Conservation (phyloP, 2,113 vertebrate genomes). For the Argyrosomus japonicus region DNA sequence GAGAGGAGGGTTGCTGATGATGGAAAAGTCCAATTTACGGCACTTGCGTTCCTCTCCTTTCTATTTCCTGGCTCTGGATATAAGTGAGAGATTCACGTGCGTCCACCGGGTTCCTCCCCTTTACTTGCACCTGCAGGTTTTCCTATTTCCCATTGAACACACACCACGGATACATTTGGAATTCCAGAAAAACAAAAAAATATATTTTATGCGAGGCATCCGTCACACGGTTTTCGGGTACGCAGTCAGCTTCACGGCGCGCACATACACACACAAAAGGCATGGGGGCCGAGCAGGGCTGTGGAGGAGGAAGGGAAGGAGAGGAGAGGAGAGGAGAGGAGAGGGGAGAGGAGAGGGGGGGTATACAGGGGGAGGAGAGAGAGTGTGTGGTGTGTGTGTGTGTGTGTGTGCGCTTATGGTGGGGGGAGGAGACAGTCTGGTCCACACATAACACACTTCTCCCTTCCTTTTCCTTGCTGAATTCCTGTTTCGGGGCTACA, state of each 20-base stretch:
- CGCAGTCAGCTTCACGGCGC: constrained; percentile 56
- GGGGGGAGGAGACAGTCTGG: constrained; percentile 83
- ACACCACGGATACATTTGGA: background rate
- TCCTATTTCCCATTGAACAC: background rate
- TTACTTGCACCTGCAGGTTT: constrained; percentile 26
- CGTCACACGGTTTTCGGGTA: constrained; percentile 66
- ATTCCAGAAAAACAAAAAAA: background rate
- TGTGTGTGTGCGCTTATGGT: constrained; percentile 56
- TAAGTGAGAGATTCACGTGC: constrained; percentile 65
- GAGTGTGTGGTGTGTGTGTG: constrained; percentile 5
- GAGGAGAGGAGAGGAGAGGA: background rate
- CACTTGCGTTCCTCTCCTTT: constrained; percentile 62
- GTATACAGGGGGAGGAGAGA: constrained; percentile 60
- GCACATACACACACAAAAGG: constrained; percentile 59
- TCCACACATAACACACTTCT: constrained; percentile 55
- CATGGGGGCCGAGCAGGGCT: constrained; percentile 48
- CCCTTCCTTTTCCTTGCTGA: constrained; percentile 39
- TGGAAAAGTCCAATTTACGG: constrained; percentile 73
- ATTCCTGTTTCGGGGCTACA: constrained; percentile 74
- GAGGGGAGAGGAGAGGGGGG: constrained; percentile 1
- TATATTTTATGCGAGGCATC: constrained; percentile 40
- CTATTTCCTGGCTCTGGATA: constrained; percentile 50
- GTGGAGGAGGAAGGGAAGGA: constrained; percentile 11
- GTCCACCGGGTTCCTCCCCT: constrained; percentile 51
- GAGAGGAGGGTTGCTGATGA: constrained; percentile 63